phyloP scores from a whole-genome alignment of 2,888 invertebrate species.

The Meganola albula region DNA sequence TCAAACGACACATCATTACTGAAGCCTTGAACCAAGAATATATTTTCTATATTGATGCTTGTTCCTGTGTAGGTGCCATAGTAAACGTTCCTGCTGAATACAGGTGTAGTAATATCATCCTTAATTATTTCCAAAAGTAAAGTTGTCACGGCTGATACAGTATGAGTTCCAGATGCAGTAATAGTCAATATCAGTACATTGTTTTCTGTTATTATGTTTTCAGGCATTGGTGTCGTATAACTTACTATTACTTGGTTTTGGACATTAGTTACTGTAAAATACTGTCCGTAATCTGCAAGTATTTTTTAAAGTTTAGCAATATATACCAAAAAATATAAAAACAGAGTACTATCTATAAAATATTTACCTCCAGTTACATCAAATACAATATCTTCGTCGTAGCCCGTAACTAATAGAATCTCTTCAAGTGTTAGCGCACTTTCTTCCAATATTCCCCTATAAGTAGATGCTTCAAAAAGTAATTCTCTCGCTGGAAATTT shows the following conservation, averaged over 20 bases:
- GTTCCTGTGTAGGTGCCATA: conserved; percentile 33
- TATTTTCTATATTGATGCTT: conserved; percentile 34
- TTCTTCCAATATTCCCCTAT: conserved; percentile 45
- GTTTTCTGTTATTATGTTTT: conserved; percentile 41
- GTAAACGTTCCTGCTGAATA: conserved; percentile 48
- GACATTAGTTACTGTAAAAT: conserved; percentile 32
- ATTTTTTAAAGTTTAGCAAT: background rate
- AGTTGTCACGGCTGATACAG: conserved; percentile 40
- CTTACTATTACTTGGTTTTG: conserved; percentile 36
- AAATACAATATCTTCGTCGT: conserved; percentile 39
- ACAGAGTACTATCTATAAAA: conserved; percentile 4
- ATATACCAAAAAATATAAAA: background rate
- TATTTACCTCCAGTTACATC: conserved; percentile 47
- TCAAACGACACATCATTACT: conserved; percentile 40
- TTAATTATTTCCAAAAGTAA: conserved; percentile 54
- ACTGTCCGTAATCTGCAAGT: conserved; percentile 41
- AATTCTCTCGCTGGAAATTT: conserved; percentile 50
- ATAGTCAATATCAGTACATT: conserved; percentile 46
- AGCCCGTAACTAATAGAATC: conserved; percentile 41
- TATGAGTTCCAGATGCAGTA: conserved; percentile 43
- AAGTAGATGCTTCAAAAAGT: conserved; percentile 42
- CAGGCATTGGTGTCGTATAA: conserved; percentile 33
- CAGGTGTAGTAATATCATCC: conserved; percentile 46
- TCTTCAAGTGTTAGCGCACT: conserved; percentile 31
- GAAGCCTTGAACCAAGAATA: conserved; percentile 48